Evolutionary conservation across 2,888 invertebrate genomes (phyloP), one percentile per base, ranked within the genome.

Genomic region (Trypoxylon attenuatum): DNA sequence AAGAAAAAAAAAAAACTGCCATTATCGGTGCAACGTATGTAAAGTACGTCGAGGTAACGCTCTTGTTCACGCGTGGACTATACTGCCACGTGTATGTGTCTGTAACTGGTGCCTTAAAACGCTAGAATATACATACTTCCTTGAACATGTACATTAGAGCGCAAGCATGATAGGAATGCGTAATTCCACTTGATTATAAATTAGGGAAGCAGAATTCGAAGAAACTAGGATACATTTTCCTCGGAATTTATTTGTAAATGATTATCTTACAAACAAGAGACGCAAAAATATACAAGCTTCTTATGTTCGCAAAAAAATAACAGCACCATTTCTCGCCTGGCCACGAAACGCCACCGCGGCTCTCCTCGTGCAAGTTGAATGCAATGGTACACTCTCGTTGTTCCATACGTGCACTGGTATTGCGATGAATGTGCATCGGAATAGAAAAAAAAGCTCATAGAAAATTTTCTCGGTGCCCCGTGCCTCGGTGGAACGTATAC

Each of bases 251-350:
- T 83, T 83, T 83, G 79, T 82, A 82, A 82, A 81, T 82, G 73
- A 80, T 82, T 78, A 80, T 83, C 75, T 82, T 84, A 84, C 82
- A 84, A 84, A 84, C 81, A 83, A 83, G 82, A 81, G 82, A 78
- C 82, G 82, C 82, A 83, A 84, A 84, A 84, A 85, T 81, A 82
- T 84, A 85, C 82, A 84, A 83, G 82, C 83, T 82, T 78, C 71
- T 81, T 81, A 77, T 78, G 77, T 77, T 76, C 79, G 79, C 79
- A 81, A 78, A 80, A n/a, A 81, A 82, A 80, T 82, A 84, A 82
- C 83, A 84, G 83, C 82, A 83, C 82, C 81, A 80, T 84, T 79
- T 78, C 77, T 75, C 69, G 77, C 70, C 77, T 71, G 41, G 57
- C 50, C 60, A 65, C 62, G 61, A 56, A 33, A 33, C 33, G 33